Conservation (phyloP, 2,888 invertebrate genomes). For the Pogonocherus hispidulus region DNA sequence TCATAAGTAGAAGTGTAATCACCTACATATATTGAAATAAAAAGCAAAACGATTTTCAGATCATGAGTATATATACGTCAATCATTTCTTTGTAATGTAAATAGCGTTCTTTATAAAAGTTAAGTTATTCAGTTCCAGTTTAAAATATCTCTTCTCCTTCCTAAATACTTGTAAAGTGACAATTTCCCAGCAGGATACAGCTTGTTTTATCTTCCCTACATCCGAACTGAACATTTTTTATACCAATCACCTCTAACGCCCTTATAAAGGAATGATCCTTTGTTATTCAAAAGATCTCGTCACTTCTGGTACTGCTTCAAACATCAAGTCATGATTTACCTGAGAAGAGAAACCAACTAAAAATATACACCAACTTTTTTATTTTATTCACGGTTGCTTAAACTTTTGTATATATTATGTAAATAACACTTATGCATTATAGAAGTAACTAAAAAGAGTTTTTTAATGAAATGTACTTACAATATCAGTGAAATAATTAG, state of each 20-base stretch:
- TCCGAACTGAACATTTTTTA: conserved; percentile 8
- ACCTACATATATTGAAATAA: too few species aligned
- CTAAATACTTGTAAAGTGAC: conserved; percentile 32
- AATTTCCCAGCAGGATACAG: conserved; percentile 19
- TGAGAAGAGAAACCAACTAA: neutral
- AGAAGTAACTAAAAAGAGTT: too few species aligned
- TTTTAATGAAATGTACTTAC: too few species aligned
- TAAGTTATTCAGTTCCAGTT: neutral
- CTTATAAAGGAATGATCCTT: conserved; percentile 11
- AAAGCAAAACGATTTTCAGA: too few species aligned
- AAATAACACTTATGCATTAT: too few species aligned
- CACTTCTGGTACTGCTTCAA: neutral
- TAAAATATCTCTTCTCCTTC: conserved; percentile 16
- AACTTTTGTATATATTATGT: neutral
- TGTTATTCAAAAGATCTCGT: conserved; percentile 24
- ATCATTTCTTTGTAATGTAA: conserved; percentile 4
- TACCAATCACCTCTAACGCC: conserved; percentile 9
- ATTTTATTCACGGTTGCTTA: neutral
- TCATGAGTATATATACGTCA: too few species aligned
- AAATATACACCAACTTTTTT: neutral
- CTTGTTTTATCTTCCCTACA: conserved; percentile 18
- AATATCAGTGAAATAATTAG: too few species aligned
- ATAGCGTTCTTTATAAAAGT: conserved; percentile 1
- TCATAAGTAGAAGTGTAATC: too few species aligned
- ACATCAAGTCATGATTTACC: conserved; percentile 23